Evolutionary conservation across 2,888 invertebrate genomes (phyloP).

Genomic region (Linnaemya vulpina): DNA sequence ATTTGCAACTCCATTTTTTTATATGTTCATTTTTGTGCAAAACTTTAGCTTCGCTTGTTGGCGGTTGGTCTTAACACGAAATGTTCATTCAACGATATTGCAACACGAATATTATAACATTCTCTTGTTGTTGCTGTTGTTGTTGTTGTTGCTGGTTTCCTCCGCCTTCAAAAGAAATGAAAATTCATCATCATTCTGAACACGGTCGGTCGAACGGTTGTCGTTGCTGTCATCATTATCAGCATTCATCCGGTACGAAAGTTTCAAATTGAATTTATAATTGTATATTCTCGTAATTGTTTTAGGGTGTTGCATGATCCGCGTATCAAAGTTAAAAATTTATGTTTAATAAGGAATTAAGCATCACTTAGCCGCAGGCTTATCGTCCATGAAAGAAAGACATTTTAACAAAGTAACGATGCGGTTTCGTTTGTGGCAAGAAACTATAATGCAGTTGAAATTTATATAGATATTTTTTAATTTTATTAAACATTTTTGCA

Average conservation of each 20-base stretch:
- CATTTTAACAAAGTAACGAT: slow-evolving; percentile 18
- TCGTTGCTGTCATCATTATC: slow-evolving; percentile 24
- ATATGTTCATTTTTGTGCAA: slow-evolving; percentile 3
- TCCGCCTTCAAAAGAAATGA: slow-evolving; percentile 34
- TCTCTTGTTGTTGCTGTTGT: too few relatives aligned
- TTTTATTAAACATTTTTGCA: not conserved
- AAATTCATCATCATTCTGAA: slow-evolving; percentile 48
- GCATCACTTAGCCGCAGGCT: slow-evolving; percentile 55
- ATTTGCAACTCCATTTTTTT: slow-evolving; percentile 61
- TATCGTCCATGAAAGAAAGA: not conserved
- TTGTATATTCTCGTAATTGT: slow-evolving; percentile 62
- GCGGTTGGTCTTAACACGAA: slow-evolving; percentile 44
- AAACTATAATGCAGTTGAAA: slow-evolving; percentile 12
- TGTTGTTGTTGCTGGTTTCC: slow-evolving; percentile 27
- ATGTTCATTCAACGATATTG: slow-evolving; percentile 21
- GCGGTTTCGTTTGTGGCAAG: not conserved
- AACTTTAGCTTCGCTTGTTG: slow-evolving; percentile 19
- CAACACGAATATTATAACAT: slow-evolving; percentile 31
- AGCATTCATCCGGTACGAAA: slow-evolving; percentile 37
- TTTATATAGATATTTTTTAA: slow-evolving; percentile 27
- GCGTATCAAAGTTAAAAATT: slow-evolving; percentile 64
- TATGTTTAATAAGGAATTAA: slow-evolving; percentile 68
- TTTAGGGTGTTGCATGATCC: slow-evolving; percentile 41
- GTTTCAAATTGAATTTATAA: slow-evolving; percentile 65
- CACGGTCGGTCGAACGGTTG: too few relatives aligned